Evolutionary conservation across 2,113 vertebrate species (phyloP).

Genomic region (Apeltes quadracus): DNA sequence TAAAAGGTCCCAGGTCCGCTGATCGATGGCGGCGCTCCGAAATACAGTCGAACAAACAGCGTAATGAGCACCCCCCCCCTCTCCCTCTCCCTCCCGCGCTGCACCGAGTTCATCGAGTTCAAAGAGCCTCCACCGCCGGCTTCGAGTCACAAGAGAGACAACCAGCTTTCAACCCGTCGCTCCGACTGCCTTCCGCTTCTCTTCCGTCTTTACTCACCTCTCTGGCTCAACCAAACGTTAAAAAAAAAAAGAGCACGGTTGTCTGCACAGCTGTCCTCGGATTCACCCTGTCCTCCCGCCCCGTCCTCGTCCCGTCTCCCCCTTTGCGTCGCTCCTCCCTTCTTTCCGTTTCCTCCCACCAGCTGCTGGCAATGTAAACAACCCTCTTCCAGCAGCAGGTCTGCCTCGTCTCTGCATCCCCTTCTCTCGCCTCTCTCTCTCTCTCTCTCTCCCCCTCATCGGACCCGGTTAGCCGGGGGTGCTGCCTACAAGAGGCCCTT

Average conservation of each 20-base stretch:
- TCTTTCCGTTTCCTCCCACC: constrained; percentile 61
- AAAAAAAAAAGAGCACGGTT: constrained; percentile 46
- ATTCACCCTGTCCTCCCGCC: constrained; percentile 68
- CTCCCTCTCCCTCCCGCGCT: constrained; percentile 30
- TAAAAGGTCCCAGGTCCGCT: constrained; percentile 38
- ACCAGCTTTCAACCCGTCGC: constrained; percentile 21
- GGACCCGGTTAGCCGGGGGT: constrained; percentile 32
- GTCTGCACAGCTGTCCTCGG: constrained; percentile 66
- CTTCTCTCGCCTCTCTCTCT: constrained; percentile 13
- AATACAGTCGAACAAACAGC: constrained; percentile 34
- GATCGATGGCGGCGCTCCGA: constrained; percentile 40
- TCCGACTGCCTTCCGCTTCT: constrained; percentile 23
- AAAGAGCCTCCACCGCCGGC: constrained; percentile 45
- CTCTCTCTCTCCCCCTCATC: constrained; percentile 41
- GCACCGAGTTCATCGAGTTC: constrained; percentile 68
- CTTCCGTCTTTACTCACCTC: constrained; percentile 61
- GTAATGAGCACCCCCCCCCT: constrained; percentile 22
- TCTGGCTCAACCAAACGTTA: constrained; percentile 39
- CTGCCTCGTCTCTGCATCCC: constrained; percentile 50
- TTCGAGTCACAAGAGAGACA: constrained; percentile 47
- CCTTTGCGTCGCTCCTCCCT: constrained; percentile 62
- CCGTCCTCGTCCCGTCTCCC: constrained; percentile 58
- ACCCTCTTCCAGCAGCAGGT: constrained; percentile 49
- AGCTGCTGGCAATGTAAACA: constrained; percentile 70
- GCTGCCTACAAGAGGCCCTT: constrained; percentile 68